Evolutionary conservation across 2,797 vertebrate species (phyloP), one percentile per base, ranked within the genome.

Genomic region (Chaenodraco wilsoni): DNA sequence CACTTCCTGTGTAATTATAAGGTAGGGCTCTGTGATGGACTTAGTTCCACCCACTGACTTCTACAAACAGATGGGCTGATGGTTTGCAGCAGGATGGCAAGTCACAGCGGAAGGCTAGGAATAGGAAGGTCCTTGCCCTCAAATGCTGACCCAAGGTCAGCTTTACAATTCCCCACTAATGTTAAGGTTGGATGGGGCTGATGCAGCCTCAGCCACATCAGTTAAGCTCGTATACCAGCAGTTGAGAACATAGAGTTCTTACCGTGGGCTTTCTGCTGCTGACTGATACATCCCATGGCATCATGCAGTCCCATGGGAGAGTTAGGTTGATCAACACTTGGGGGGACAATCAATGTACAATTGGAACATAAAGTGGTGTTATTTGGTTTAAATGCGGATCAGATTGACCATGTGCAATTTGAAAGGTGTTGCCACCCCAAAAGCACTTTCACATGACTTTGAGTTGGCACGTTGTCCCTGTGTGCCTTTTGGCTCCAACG

Each of bases 1-100:
- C 84, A 84, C 80, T 84, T 89, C 82, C 90, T 69, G 64, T 91
- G 75, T 95, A 94, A 95, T 95, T 95, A 95, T 85, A 90, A 89
- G 89, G 87, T 82, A 78, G 69, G 81, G 86, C 77, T 85, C 66
- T 82, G 85, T 87, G 84, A 93, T 94, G 86, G 81, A 89, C 89
- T 86, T 88, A 81, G 88, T 90, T 93, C 92, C 90, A 92, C 91
- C 91, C 89, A 91, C 89, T 85, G 78, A 76, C 78, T 89, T 84
- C 74, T 79, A 65, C 82, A 86, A 88, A 90, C 83, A 87, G 76
- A 89, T 85, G 81, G 84, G 82, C 74, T 72, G 64, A 87, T 83
- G 81, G 74, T 86, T 85, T 84, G 65, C 76, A 77, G 72, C 52
- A 82, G 79, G 70, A 83, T 80, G 72, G 69, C 54, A 48, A 89